Evolutionary conservation across 2,888 invertebrate genomes (phyloP), one percentile per base, ranked within the genome.

Genomic region (Actias luna): DNA sequence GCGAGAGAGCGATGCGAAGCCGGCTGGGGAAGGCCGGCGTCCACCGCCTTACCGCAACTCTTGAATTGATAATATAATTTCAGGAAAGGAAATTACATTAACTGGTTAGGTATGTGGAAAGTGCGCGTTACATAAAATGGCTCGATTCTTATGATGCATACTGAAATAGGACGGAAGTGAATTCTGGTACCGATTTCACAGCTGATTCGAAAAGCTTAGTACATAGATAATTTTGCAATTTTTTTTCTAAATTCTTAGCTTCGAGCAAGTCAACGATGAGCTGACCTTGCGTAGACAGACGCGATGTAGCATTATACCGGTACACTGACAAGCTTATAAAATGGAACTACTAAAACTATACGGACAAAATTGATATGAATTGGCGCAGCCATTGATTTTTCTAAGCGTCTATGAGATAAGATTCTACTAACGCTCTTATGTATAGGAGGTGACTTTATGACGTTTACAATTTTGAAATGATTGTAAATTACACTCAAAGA

Each of bases 141-240:
- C 92, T 92, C 92, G 92, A 92, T 89, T 91, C 88, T 86, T 89
- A 92, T 89, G 87, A 91, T 90, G 92, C 92, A 80, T 91, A 90
- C 89, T 92, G 92, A 90, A 84, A 90, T 91, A 92, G 92, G 92
- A 92, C 92, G 92, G 92, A 92, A 92, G 92, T 92, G 92, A 91
- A 90, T 83, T 89, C 89, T 92, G 91, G 90, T 92, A 91, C 86
- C 89, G 89, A 90, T 89, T 89, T 89, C 89, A 89, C 89, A 89
- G 90, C 88, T 89, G 92, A 88, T 86, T 87, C 86, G 87, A 87
- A 88, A 91, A 92, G 92, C 92, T 91, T 90, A 91, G 79, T 52
- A 87, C 79, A 87, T 85, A 88, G 87, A 87, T 85, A 87, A 88
- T 84, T 80, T 85, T 88, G 90, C 90, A 89, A 90, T 89, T 87